Base-by-base conservation (phyloP, 2,797 vertebrate species). In the Gymnocypris eckloni region DNA sequence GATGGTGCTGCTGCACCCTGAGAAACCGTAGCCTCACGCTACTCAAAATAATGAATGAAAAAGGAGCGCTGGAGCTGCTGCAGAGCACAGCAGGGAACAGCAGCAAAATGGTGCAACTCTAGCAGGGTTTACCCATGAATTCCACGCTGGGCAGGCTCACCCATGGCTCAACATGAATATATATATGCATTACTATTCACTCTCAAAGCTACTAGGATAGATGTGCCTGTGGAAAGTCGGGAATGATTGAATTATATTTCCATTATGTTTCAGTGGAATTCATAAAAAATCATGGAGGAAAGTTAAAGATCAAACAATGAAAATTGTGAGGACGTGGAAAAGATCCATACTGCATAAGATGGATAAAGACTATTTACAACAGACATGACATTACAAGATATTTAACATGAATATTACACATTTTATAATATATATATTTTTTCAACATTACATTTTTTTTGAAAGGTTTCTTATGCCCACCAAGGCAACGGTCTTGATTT, bases 1-100 rank as follows among this genome's bases (percentile, higher is more conserved):
- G 64, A 84, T 83, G 84, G 39, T 80, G 37, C 82, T 54, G 25
- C 33, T n/a, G 10, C 28, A 77, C 39, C 43, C 64, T 43, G 28
- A 79, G 20, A 70, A 75, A 70, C 41, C 59, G 66, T 64, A 84
- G 72, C 73, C 66, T 83, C 25, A 77, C n/a, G 64, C 67, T 66
- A 25, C 37, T 82, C 48, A 79, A 79, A 52, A 81, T 85, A 90
- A 90, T 85, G 89, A 90, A 71, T 71, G 79, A 83, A 84, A 84
- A 87, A 70, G 45, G n/a, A 56, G 59, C n/a, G 8, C 56, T 81
- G 39, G 78, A 86, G 75, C 52, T 79, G 66, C 39, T 71, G 83
- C 66, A 41, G 78, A 64, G 43, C 75, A 52, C 86, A 83, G 89
- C 84, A 81, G 87, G 89, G 69, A 56, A 75, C 52, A 83, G 66